Evolutionary conservation across 2,113 vertebrate species (phyloP).

Genomic region (Heterotis niloticus): DNA sequence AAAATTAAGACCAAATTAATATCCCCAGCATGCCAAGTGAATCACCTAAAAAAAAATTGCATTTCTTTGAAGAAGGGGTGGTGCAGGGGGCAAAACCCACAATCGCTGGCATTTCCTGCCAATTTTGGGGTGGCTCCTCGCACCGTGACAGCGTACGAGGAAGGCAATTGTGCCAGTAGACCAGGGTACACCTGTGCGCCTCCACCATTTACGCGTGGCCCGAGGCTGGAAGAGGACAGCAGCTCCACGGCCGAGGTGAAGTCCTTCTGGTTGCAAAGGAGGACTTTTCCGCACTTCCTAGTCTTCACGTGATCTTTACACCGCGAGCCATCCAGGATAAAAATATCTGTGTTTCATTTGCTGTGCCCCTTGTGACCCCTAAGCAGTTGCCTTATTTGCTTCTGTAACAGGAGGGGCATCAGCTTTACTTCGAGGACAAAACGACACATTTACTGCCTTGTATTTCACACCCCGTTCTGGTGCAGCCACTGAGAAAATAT

Average conservation of each 20-base stretch:
- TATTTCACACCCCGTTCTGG: constrained; percentile 20
- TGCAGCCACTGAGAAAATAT: neutral
- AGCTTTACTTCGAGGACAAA: constrained; percentile 13
- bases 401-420: too few relatives aligned
- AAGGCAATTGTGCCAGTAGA: too few relatives aligned
- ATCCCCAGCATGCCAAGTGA: neutral
- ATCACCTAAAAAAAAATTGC: neutral
- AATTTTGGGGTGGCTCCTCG: constrained; percentile 48
- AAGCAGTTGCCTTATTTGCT: too few relatives aligned
- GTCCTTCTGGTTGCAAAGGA: constrained; percentile 44
- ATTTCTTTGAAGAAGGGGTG: neutral
- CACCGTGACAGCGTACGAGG: constrained; percentile 21
- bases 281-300: constrained; percentile 11
- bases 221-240: neutral
- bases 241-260: constrained; percentile 48
- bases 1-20: too few relatives aligned
- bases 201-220: constrained; percentile 79
- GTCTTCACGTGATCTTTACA: too few relatives aligned
- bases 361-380: too few relatives aligned
- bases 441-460: constrained; percentile 49
- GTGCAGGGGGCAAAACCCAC: constrained; percentile 42
- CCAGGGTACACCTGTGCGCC: constrained; percentile 66
- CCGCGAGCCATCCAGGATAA: too few relatives aligned
- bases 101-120: constrained; percentile 45
- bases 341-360: too few relatives aligned